Conservation (phyloP, 2,797 vertebrate species). For the Myripristis murdjan region DNA sequence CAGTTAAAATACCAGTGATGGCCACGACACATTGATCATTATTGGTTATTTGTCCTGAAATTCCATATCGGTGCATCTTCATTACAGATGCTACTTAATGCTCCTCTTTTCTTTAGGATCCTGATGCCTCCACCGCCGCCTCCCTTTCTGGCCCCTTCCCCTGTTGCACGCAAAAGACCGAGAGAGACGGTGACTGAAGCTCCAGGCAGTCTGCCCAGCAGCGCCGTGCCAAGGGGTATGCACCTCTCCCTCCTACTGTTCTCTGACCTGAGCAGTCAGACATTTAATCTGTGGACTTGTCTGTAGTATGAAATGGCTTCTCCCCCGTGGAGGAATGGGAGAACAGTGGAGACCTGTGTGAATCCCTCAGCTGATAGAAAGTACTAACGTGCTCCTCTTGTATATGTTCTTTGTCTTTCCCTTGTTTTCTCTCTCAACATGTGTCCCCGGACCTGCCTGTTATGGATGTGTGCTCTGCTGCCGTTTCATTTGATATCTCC, state of each 20-base stretch:
- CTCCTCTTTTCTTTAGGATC: constrained; percentile 60
- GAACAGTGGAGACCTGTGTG: constrained; percentile 81
- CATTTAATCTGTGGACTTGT: constrained; percentile 53
- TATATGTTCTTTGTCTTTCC: constrained; percentile 87
- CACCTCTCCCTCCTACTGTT: constrained; percentile 13
- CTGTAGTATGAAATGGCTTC: constrained; percentile 67
- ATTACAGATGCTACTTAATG: constrained; percentile 3
- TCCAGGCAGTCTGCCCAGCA: constrained; percentile 22
- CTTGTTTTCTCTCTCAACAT: constrained; percentile 87
- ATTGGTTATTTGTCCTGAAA: too few species aligned
- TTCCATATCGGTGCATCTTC: too few species aligned
- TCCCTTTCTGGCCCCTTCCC: constrained; percentile 51
- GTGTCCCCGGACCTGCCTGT: constrained; percentile 80
- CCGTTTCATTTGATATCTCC: constrained; percentile 82
- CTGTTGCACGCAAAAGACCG: constrained; percentile 75
- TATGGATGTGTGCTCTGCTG: constrained; percentile 82
- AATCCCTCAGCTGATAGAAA: constrained; percentile 53
- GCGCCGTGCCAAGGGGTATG: constrained; percentile 74
- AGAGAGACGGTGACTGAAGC: constrained; percentile 57
- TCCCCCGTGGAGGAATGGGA: constrained; percentile 70
- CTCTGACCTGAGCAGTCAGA: constrained; percentile 29
- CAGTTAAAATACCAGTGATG: too few species aligned
- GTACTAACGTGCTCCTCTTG: constrained; percentile 82
- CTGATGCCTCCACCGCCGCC: constrained; percentile 85
- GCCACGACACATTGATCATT: too few species aligned